Percentiles rank a stretch among this genome's conserved stretches.
These are phyloP conservation scores for Neolamprologus hecqui DNA, from an alignment of 2,113 vertebrate genomes.

Conservation along the genomic window DNA sequence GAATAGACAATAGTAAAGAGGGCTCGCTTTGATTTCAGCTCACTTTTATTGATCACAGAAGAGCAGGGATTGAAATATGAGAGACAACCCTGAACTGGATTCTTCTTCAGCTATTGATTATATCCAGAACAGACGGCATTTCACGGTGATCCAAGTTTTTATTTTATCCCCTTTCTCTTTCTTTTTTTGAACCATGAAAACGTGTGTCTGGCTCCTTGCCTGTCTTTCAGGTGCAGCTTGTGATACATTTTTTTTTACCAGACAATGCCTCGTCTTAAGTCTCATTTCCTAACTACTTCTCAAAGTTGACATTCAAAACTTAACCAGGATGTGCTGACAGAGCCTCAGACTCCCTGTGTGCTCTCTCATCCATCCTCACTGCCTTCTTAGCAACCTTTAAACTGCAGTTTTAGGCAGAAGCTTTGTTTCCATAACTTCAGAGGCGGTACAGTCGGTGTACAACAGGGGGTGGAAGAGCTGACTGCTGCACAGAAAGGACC, in stretches of 20 bases:
- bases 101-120: conserved; percentile 67
- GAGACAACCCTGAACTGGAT: conserved; percentile 58
- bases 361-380: conserved; percentile 2
- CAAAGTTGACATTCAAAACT: conserved; percentile 15
- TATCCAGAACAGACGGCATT: conserved; percentile 65
- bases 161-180: conserved; percentile 42
- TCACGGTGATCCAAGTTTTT: conserved; percentile 55
- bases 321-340: conserved; percentile 27
- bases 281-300: conserved; percentile 10
- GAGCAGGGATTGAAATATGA: conserved; percentile 68
- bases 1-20: conserved; percentile 69
- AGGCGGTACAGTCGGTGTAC: background rate
- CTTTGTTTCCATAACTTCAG: conserved; percentile 23
- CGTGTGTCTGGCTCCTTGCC: conserved; percentile 47
- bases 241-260: conserved; percentile 28
- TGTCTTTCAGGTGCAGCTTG: conserved; percentile 40
- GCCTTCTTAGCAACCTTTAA: conserved; percentile 14
- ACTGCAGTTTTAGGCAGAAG: conserved; percentile 19
- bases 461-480: background rate
- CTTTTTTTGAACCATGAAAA: conserved; percentile 31
- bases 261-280: conserved; percentile 20
- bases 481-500: conserved; percentile 4
- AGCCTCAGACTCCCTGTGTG: background rate
- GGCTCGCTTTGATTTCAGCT: conserved; percentile 64
- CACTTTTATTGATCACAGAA: conserved; percentile 66